Evolutionary conservation across 2,113 vertebrate species (phyloP).

Genomic region (Oceanites oceanicus): DNA sequence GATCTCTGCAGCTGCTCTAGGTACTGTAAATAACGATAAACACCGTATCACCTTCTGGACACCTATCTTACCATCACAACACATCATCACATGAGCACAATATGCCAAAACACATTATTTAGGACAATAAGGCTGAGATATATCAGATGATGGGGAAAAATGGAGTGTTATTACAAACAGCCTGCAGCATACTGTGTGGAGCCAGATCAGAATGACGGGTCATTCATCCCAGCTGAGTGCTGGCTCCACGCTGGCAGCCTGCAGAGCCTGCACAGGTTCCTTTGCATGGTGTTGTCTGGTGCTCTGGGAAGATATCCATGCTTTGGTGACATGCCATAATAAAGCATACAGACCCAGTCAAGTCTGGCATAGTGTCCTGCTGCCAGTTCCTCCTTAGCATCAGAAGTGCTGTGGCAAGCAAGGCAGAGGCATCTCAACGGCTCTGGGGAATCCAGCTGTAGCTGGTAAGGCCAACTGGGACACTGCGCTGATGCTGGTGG

Average conservation of each 20-base stretch:
- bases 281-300: background rate
- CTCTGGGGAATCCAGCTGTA: background rate
- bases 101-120: background rate
- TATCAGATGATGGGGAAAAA: background rate
- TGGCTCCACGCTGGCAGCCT: background rate
- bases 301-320: background rate
- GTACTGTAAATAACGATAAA: background rate
- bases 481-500: rapidly evolving
- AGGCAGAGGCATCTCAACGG: background rate
- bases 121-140: background rate
- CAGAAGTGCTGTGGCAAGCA: background rate
- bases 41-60: background rate
- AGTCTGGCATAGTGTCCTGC: background rate
- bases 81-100: background rate
- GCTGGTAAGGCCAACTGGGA: background rate
- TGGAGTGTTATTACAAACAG: background rate
- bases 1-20: background rate
- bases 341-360: background rate
- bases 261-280: background rate
- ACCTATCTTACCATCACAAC: background rate
- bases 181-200: background rate
- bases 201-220: background rate
- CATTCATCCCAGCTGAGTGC: background rate
- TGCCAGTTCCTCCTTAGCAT: background rate
- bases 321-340: background rate